These are phyloP conservation scores for Hypolimnas misippus DNA, from an alignment of 2,888 invertebrate species.

Conservation along the genomic window DNA sequence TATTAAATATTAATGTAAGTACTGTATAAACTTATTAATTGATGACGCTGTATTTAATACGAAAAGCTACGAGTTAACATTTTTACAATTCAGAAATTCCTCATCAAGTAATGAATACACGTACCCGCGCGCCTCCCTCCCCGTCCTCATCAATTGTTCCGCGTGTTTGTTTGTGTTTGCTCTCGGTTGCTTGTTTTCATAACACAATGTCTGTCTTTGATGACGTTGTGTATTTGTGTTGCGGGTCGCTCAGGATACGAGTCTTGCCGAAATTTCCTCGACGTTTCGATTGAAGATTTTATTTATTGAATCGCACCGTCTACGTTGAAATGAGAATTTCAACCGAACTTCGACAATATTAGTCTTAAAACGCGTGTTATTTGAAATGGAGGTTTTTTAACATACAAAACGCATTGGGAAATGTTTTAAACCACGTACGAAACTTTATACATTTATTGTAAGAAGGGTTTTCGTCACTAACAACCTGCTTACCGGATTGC, in stretches of 20 bases:
- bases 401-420: neutral
- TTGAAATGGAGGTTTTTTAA: neutral
- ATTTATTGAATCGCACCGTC: slow-evolving; percentile 13
- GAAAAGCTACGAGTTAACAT: slow-evolving; percentile 48
- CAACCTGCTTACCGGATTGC: slow-evolving; percentile 65
- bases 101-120: slow-evolving; percentile 64
- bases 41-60: neutral
- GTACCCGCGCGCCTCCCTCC: slow-evolving; percentile 47
- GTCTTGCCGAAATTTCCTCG: slow-evolving; percentile 31
- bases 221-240: slow-evolving; percentile 69
- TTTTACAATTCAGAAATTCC: slow-evolving; percentile 61
- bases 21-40: neutral
- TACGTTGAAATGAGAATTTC: neutral
- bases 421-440: neutral
- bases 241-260: slow-evolving; percentile 63
- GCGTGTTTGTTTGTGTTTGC: slow-evolving; percentile 79
- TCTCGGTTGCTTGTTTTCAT: slow-evolving; percentile 80
- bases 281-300: slow-evolving; percentile 15
- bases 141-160: slow-evolving; percentile 79
- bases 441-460: neutral
- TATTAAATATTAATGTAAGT: too few relatives aligned
- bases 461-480: slow-evolving; percentile 51
- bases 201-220: slow-evolving; percentile 80
- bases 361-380: neutral
- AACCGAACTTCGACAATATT: neutral